These are phyloP conservation scores for Petrophora chlorosata DNA, from an alignment of 2,888 invertebrate species.

Conservation along the genomic window DNA sequence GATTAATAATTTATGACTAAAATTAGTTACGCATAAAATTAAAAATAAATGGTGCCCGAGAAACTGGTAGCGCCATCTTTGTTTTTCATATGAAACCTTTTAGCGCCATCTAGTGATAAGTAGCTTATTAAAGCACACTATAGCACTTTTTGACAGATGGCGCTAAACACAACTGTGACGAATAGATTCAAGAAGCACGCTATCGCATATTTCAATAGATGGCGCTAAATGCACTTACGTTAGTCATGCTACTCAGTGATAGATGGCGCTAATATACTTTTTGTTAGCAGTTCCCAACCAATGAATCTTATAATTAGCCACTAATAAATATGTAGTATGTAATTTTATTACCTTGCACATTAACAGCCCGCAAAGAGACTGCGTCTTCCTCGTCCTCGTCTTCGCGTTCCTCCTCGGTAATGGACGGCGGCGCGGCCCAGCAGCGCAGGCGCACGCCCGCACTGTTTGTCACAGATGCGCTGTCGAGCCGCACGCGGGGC, in stretches of 20 bases:
- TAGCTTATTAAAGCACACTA: conserved; percentile 24
- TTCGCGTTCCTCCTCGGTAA: conserved; percentile 87
- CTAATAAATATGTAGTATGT: background rate
- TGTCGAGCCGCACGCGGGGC: conserved; percentile 88
- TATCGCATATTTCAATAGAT: conserved; percentile 24
- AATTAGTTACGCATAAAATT: too few species aligned
- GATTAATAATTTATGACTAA: too few species aligned
- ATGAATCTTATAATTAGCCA: background rate
- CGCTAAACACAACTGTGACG: conserved; percentile 6
- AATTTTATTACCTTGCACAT: conserved; percentile 80
- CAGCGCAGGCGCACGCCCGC: conserved; percentile 85
- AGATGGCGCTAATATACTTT: conserved; percentile 62
- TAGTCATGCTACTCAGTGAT: conserved; percentile 26
- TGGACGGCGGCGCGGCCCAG: conserved; percentile 86
- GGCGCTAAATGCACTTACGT: conserved; percentile 7
- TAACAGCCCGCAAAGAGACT: conserved; percentile 86
- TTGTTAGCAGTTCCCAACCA: background rate
- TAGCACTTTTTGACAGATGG: conserved; percentile 1
- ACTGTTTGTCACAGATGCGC: conserved; percentile 84
- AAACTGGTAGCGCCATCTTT: conserved; percentile 38
- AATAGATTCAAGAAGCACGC: conserved; percentile 29
- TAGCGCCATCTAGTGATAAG: conserved; percentile 48
- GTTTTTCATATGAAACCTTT: background rate
- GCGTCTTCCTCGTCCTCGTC: conserved; percentile 85
- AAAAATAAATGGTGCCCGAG: background rate